phyloP scores from a whole-genome alignment of 2,888 invertebrate genomes.

The Scaptomyza flava region DNA sequence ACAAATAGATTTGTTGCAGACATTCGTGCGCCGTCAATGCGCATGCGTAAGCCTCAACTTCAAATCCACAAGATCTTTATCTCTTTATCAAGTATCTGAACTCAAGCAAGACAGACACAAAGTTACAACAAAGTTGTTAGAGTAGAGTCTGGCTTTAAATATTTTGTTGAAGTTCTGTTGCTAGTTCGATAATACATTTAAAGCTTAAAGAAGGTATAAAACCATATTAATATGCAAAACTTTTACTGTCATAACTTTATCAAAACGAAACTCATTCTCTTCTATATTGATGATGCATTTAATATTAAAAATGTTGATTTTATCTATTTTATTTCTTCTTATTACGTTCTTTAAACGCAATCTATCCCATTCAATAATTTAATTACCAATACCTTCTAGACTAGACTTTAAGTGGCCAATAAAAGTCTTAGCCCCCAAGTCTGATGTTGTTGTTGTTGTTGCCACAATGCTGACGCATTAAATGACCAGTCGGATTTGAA shows the following conservation, averaged over 20 bases:
- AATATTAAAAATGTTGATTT: too few relatives aligned
- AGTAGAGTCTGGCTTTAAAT: too few relatives aligned
- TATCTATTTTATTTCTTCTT: too few relatives aligned
- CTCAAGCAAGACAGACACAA: background rate
- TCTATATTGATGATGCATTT: too few relatives aligned
- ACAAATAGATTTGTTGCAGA: constrained; percentile 41
- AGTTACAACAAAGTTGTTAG: background rate
- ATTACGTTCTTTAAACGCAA: too few relatives aligned
- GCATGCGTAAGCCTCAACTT: constrained; percentile 66
- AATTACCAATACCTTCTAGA: background rate
- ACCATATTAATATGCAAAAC: too few relatives aligned
- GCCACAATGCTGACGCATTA: constrained; percentile 14
- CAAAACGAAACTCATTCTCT: too few relatives aligned
- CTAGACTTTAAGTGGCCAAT: constrained; percentile 2
- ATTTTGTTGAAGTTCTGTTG: too few relatives aligned
- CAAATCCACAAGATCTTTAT: constrained; percentile 44
- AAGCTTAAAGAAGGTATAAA: too few relatives aligned
- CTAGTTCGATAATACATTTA: too few relatives aligned
- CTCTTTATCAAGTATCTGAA: constrained; percentile 26
- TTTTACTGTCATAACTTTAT: too few relatives aligned
- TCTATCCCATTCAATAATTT: background rate
- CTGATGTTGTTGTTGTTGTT: constrained; percentile 6
- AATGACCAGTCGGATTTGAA: background rate
- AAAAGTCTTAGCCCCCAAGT: background rate
- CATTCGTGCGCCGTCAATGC: constrained; percentile 62